Base-by-base conservation (phyloP, 2,113 vertebrate genomes). In the Engraulis encrasicolus region DNA sequence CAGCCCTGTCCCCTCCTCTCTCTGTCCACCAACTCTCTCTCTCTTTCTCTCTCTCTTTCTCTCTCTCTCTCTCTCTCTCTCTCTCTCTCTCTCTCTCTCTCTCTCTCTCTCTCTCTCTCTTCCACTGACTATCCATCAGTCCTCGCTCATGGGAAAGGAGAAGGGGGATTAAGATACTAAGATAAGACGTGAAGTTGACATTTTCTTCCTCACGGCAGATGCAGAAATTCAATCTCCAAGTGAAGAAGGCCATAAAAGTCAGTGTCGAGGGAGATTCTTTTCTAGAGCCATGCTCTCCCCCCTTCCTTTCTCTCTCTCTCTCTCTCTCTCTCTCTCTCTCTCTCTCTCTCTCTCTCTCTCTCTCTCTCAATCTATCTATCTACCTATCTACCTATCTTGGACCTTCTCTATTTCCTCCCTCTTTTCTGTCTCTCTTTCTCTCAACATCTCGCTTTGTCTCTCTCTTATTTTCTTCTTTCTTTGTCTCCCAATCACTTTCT, bases 101-200 rank as follows among this genome's bases (percentile, higher is more conserved):
- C 20, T 20, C 19, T 20, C 20, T 19, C 18, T 20, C 52, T 4
- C 52, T 20, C 20, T 20, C 17, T 58, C 18, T 58, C 20, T 58
- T 58, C n/a, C 52, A 58, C 19, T 58, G 52, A 20, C 20, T 58
- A 2, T 23, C 27, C 27, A 58, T 20, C 6, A 6, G 20, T 58
- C 37, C 15, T 54, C 80, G 17, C 18, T 66, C 78, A 84, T 66
- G 48, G 61, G 38, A 84, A 54, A 74, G 58, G 14, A 66, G 58
- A 66, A 31, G n/a, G 58, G 45, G 78, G 78, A 84, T 84, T 84
- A 84, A 80, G 83, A 84, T 80, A 84, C 80, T 84, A 84, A 80
- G 83, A 84, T 80, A 84, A 80, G 78, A 31, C 23, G 2, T 6
- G 27, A 54, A 19, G 11, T 48, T 83, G 82, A 79, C 78, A 31